Conservation (phyloP, 2,888 invertebrate genomes). For the Habroteleia sp. region DNA sequence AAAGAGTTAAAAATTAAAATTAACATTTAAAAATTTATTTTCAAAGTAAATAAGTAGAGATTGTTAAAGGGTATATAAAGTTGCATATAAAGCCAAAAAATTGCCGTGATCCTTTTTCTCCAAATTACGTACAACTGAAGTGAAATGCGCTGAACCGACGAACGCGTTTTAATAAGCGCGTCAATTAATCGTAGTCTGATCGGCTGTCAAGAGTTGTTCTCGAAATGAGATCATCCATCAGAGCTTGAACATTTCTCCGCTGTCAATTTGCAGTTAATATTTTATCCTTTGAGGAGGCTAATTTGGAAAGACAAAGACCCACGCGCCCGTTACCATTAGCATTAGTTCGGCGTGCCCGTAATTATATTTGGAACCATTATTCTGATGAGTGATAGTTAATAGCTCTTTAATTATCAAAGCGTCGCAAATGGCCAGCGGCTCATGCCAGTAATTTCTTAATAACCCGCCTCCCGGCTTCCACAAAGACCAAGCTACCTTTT, state of each 20-base stretch:
- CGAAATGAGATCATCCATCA: constrained; percentile 14
- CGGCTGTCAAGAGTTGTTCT: constrained; percentile 6
- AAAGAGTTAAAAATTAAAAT: too few relatives aligned
- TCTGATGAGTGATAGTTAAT: constrained; percentile 41
- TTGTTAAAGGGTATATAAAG: too few relatives aligned
- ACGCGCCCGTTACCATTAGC: constrained; percentile 35
- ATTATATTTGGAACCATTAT: constrained; percentile 46
- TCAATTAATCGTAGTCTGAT: constrained; percentile 11
- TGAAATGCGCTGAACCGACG: constrained; percentile 1
- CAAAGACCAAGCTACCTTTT: constrained; percentile 30
- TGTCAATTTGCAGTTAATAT: constrained; percentile 42
- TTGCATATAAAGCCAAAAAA: too few relatives aligned
- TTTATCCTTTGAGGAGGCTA: constrained; percentile 20
- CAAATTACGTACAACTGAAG: too few relatives aligned
- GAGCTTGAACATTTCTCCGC: not conserved
- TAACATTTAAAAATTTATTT: too few relatives aligned
- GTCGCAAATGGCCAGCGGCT: constrained; percentile 36
- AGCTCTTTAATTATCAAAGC: constrained; percentile 46
- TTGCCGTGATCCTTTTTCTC: too few relatives aligned
- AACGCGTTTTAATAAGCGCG: not conserved
- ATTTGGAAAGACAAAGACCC: constrained; percentile 22
- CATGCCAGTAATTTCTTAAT: constrained; percentile 59
- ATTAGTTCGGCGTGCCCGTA: constrained; percentile 21
- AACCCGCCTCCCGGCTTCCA: constrained; percentile 25
- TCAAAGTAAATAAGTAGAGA: too few relatives aligned